These are phyloP conservation scores for Plestiodon gilberti DNA, from an alignment of 2,113 vertebrate species.

Conservation along the genomic window DNA sequence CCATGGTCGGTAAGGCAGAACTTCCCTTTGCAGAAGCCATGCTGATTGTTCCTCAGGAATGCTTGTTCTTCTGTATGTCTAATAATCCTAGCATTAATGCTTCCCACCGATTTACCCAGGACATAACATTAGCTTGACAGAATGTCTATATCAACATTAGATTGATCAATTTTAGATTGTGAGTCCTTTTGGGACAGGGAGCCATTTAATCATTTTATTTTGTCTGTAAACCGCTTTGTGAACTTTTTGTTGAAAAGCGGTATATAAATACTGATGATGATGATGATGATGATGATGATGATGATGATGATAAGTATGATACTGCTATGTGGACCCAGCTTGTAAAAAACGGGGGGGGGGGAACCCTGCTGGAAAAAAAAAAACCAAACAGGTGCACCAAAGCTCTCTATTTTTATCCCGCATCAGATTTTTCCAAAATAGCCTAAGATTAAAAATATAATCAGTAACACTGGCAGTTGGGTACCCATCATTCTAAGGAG, in stretches of 20 bases:
- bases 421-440: slow-evolving; percentile 41
- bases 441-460: background rate
- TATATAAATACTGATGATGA: too few relatives aligned
- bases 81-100: background rate
- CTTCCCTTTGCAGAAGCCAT: background rate
- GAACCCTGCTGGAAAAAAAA: background rate
- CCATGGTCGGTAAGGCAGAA: background rate
- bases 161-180: too few relatives aligned
- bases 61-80: background rate
- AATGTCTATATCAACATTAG: fast-evolving
- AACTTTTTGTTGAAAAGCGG: too few relatives aligned
- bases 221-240: too few relatives aligned
- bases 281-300: too few relatives aligned
- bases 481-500: slow-evolving; percentile 15
- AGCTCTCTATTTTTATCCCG: slow-evolving; percentile 19
- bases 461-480: background rate
- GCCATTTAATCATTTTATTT: too few relatives aligned
- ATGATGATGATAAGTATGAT: too few relatives aligned
- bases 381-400: slow-evolving; percentile 30
- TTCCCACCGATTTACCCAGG: background rate
- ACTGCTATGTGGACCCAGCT: background rate
- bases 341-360: background rate
- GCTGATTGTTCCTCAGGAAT: background rate
- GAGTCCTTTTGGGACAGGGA: too few relatives aligned
- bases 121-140: background rate